These are phyloP conservation scores for Sitta europaea DNA, from an alignment of 2,113 vertebrate genomes.

Conservation along the genomic window DNA sequence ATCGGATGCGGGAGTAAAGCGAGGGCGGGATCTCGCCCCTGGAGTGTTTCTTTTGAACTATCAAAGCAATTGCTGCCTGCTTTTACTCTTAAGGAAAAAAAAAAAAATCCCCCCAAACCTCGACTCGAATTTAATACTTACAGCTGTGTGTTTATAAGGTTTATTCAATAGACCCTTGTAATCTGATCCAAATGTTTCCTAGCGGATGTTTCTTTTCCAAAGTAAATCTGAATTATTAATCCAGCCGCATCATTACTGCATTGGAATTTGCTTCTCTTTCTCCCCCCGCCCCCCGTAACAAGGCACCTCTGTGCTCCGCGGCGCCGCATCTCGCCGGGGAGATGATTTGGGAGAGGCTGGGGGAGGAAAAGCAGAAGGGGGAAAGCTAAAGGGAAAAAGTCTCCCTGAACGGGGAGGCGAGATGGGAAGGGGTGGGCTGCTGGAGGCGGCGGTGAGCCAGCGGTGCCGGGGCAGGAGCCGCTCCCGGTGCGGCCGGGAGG, in stretches of 20 bases:
- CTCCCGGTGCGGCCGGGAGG: background rate
- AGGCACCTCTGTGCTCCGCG: slow-evolving; percentile 72
- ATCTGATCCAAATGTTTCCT: slow-evolving; percentile 82
- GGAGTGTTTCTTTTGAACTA: slow-evolving; percentile 65
- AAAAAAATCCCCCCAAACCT: slow-evolving; percentile 22
- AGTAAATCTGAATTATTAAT: slow-evolving; percentile 81
- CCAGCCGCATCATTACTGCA: slow-evolving; percentile 75
- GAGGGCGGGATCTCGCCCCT: slow-evolving; percentile 45
- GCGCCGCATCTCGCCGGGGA: background rate
- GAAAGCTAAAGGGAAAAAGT: background rate
- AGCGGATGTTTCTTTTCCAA: slow-evolving; percentile 81
- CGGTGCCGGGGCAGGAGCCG: background rate
- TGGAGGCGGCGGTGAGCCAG: background rate
- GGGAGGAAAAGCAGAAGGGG: background rate
- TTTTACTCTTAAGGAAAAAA: slow-evolving; percentile 23
- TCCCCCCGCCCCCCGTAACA: slow-evolving; percentile 59
- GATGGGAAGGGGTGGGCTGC: background rate
- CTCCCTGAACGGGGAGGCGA: background rate
- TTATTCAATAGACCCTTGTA: slow-evolving; percentile 81
- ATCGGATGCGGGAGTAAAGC: slow-evolving; percentile 39
- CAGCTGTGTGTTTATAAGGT: slow-evolving; percentile 78
- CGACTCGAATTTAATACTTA: slow-evolving; percentile 74
- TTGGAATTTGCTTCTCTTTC: slow-evolving; percentile 71
- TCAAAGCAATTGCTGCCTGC: slow-evolving; percentile 63
- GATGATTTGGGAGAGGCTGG: background rate